These are phyloP conservation scores for Microtus oregoni DNA, from an alignment of 2,113 vertebrate genomes.

Conservation along the genomic window DNA sequence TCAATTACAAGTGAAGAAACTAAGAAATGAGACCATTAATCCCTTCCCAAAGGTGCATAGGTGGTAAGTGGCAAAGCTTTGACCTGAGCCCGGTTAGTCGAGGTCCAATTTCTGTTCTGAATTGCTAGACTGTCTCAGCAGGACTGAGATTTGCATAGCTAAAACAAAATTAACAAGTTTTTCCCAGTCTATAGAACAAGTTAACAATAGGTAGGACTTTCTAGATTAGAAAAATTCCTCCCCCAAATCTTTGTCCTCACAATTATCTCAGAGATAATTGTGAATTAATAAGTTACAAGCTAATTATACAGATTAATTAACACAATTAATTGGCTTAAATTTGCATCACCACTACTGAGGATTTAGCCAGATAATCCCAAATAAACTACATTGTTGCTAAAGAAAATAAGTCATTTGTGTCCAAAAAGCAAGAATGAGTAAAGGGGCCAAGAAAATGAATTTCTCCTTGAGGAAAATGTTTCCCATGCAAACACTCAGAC, in stretches of 20 bases:
- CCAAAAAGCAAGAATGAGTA: not conserved
- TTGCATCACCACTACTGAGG: not conserved
- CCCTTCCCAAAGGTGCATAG: not conserved
- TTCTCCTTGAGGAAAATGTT: not conserved
- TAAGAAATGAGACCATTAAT: not conserved
- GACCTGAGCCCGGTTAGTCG: not conserved
- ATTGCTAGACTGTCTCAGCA: not conserved
- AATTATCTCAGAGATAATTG: not conserved
- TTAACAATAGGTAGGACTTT: slow-evolving; percentile 7
- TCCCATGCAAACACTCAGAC: not conserved
- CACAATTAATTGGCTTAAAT: not conserved
- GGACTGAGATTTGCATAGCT: not conserved
- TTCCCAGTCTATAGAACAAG: not conserved
- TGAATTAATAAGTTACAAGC: slow-evolving; percentile 50
- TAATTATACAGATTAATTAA: not conserved
- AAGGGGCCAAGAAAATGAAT: not conserved
- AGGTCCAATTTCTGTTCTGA: slow-evolving; percentile 21
- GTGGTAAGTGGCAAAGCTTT: not conserved
- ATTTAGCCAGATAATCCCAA: not conserved
- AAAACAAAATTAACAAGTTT: slow-evolving; percentile 12
- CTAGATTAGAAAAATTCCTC: slow-evolving; percentile 20
- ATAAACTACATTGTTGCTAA: not conserved
- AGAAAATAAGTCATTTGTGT: not conserved
- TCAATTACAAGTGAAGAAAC: slow-evolving; percentile 14
- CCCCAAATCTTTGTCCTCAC: not conserved